Conservation (phyloP, 2,888 invertebrate genomes). For the Amphipoea lucens region DNA sequence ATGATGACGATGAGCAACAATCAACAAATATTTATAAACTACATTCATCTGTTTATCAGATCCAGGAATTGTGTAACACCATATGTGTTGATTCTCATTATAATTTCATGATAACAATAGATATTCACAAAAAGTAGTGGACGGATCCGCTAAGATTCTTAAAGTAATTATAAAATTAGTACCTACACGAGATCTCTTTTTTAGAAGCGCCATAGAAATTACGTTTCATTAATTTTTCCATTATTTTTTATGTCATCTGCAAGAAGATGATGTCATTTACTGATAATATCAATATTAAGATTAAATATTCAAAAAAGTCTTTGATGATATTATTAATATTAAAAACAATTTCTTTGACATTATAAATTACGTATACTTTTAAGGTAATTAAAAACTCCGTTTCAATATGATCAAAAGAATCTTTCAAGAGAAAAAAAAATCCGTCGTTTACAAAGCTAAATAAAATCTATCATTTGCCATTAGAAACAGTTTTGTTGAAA, state of each 20-base stretch:
- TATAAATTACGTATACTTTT: not conserved
- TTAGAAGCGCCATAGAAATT: not conserved
- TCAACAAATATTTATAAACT: not conserved
- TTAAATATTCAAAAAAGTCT: conserved; percentile 1
- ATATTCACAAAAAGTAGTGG: not conserved
- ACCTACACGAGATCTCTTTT: too few species aligned
- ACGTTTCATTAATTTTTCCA: not conserved
- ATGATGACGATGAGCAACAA: too few species aligned
- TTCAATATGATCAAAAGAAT: conserved; percentile 6
- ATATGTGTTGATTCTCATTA: not conserved
- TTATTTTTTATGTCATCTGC: not conserved
- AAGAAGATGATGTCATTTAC: not conserved
- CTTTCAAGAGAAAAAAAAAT: not conserved
- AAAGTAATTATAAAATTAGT: not conserved
- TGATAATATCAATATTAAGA: not conserved
- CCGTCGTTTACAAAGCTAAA: not conserved
- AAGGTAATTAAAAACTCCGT: conserved; percentile 13
- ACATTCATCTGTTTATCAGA: not conserved
- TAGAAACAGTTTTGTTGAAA: not conserved
- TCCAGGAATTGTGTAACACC: not conserved
- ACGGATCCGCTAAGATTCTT: not conserved
- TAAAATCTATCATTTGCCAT: not conserved
- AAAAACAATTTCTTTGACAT: conserved; percentile 5
- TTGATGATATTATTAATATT: conserved; percentile 10
- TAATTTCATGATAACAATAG: not conserved